Evolutionary conservation across 2,888 invertebrate species (phyloP), one percentile per base, ranked within the genome.

Genomic region (Chirona hameri): DNA sequence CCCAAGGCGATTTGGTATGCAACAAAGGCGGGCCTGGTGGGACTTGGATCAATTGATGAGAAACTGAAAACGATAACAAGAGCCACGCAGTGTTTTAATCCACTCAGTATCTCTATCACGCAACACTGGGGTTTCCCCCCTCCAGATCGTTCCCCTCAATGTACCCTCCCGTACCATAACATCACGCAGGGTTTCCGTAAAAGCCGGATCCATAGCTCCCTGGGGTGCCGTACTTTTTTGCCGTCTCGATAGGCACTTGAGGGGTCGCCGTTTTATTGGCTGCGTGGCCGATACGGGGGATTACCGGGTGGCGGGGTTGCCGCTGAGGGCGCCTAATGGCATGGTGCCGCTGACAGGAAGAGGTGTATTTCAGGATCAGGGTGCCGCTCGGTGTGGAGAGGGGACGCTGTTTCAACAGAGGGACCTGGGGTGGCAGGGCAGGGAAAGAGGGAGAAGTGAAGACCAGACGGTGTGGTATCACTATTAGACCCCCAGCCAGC

Each of bases 261-360:
- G 27, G 65, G 65, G 65, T n/a, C 10, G 65, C 65, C n/a, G 65
- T 65, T 65, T 65, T 65, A 65, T 65, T 65, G 65, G 65, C n/a
- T 27, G 65, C 65, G n/a, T 65, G 65, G 65, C 24, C 65, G n/a
- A 27, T 65, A 65, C 9, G 65, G 65, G n/a, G 27, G 65, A 27
- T 65, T 65, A 65, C n/a, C 9, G 65, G 65, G n/a, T 7, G n/a
- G 12, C 10, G 65, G n/a, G 27, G n/a, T 5, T 4, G 65, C 65
- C 65, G 12, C 65, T 12, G 9, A 57, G 18, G n/a, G 10, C n/a
- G n/a, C 7, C 27, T 1, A 12, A 65, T 65, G 27, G 65, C n/a
- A 65, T 65, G n/a, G 10, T 2, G n/a, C n/a, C 65, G 65, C n/a
- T 27, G 65, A 65, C 65, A 65, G 65, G 4, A n/a, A 1, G n/a